These are phyloP conservation scores for Onychomys leucogaster DNA, from an alignment of 2,797 vertebrate species.

Conservation along the genomic window DNA sequence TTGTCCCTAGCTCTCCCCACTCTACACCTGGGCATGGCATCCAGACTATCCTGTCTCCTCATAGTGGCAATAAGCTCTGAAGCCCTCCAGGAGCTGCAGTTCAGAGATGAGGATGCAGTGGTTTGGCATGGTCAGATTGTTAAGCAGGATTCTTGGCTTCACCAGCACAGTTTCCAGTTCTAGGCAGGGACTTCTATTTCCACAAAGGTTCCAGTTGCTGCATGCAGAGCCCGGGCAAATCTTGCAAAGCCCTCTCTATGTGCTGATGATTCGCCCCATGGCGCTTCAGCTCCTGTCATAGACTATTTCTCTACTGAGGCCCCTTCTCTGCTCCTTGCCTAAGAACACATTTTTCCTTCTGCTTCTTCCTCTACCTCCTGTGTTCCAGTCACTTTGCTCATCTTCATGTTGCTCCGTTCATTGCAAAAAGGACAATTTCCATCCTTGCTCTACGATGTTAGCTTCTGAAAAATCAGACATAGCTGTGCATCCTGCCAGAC, in stretches of 20 bases:
- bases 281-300: not conserved
- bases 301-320: not conserved
- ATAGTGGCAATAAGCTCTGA: fast-evolving
- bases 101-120: not conserved
- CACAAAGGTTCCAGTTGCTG: not conserved
- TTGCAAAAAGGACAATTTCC: slow-evolving; percentile 12
- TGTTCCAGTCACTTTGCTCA: not conserved
- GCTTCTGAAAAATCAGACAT: slow-evolving; percentile 58
- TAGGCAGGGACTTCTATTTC: not conserved
- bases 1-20: not conserved
- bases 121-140: not conserved
- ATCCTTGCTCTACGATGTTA: slow-evolving; percentile 8
- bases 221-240: too few relatives aligned
- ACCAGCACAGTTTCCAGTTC: not conserved
- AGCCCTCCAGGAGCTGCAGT: not conserved
- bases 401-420: slow-evolving; percentile 47
- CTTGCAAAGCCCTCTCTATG: not conserved
- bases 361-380: not conserved
- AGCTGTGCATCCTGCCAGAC: slow-evolving; percentile 43
- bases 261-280: not conserved
- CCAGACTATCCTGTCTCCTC: not conserved
- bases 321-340: not conserved
- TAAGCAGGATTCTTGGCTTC: not conserved
- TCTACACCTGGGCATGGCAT: fast-evolving
- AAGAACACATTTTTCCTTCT: not conserved